phyloP scores from a whole-genome alignment of 2,113 vertebrate genomes.

The Oceanites oceanicus region DNA sequence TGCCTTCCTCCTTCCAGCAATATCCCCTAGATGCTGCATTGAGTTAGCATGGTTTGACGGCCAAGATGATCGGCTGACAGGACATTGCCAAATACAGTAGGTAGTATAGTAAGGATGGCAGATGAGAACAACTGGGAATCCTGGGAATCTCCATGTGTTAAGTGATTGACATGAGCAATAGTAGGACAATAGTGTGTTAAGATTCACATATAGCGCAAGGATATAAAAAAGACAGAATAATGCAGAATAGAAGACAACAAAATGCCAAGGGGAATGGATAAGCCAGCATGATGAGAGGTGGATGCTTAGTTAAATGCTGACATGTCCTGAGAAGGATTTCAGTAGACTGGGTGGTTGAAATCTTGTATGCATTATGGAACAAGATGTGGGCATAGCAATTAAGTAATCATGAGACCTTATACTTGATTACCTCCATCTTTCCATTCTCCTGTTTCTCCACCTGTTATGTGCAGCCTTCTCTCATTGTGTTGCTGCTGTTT shows the following conservation, averaged over 20 bases:
- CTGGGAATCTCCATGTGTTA: not conserved
- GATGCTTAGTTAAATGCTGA: not conserved
- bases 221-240: not conserved
- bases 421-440: constrained; percentile 48
- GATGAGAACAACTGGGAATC: not conserved
- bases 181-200: not conserved
- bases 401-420: constrained; percentile 56
- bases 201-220: not conserved
- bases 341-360: constrained; percentile 33
- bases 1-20: not conserved
- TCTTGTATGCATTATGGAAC: constrained; percentile 51
- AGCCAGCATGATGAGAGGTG: not conserved
- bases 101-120: not conserved
- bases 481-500: not conserved
- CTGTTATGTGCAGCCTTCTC: not conserved
- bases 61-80: not conserved
- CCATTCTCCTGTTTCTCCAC: constrained; percentile 57
- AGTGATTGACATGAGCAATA: not conserved
- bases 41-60: not conserved
- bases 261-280: not conserved
- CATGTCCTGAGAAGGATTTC: not conserved
- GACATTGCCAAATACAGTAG: not conserved
- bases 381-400: constrained; percentile 33
- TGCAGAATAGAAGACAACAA: not conserved
- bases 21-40: not conserved